Evolutionary conservation across 2,797 vertebrate species (phyloP), one percentile per base, ranked within the genome.

Genomic region (Clarias fuscus): DNA sequence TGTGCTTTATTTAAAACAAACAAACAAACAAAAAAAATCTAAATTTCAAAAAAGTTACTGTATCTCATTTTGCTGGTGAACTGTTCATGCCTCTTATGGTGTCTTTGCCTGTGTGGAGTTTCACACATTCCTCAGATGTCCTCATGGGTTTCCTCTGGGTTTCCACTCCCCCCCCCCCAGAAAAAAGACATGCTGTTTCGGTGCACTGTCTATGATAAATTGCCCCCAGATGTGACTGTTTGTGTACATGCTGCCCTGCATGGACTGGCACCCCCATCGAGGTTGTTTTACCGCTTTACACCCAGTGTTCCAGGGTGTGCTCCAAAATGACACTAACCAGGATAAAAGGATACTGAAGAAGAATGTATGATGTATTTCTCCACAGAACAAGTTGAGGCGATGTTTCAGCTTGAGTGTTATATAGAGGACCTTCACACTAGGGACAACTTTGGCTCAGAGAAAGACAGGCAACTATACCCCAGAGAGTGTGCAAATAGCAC

Each of bases 401-500:
- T 71, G 30, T 24, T 18, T 73, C 40, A 61, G 82, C 15, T n/a
- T 27, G 33, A 67, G 78, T 84, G 80, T 84, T 81, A 87, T 87
- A 80, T 73, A 84, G 37, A 85, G 37, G 48, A 61, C 48, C 30
- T 68, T 43, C 68, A 64, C 83, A 88, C 79, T 61, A 85, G 90
- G 62, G 87, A 89, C 59, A 82, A 15, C 81, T 62, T 89, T 24
- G 76, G 80, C 84, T 68, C 43, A 10, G 61, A 56, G 78, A 79
- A 62, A 67, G 84, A 81, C 83, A 53, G 82, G 40, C 68, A 75
- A 88, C 27, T 64, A 73, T 70, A 64, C 88, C 65, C 84, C 62
- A 67, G 87, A 86, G 88, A 84, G 58, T 59, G 62, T 15, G 82
- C 59, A 72, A 84, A 87, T 68, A 82, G 76, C 82, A 83, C 88